These are phyloP conservation scores for Dicyrtomina minuta DNA, from an alignment of 2,888 invertebrate species.

Conservation along the genomic window DNA sequence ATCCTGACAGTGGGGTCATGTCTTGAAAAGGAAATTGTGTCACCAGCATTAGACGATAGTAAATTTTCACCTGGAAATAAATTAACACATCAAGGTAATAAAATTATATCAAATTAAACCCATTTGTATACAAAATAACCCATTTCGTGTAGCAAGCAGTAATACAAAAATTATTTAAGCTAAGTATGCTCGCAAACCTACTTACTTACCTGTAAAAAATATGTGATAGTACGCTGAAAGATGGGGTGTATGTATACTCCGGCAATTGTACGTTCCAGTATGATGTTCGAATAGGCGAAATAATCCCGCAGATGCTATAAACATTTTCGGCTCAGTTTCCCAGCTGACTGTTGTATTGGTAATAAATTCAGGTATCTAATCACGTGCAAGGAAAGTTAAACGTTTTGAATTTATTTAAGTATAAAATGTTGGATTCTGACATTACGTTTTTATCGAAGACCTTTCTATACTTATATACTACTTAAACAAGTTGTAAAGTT, in stretches of 20 bases:
- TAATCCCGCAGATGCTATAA: conserved; percentile 6
- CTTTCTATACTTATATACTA: neutral
- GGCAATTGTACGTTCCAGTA: conserved; percentile 22
- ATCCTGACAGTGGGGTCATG: conserved; percentile 12
- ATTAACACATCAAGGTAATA: neutral
- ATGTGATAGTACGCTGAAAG: conserved; percentile 4
- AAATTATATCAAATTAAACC: too few species aligned
- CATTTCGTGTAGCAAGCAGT: neutral
- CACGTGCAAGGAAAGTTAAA: neutral
- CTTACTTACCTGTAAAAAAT: conserved; percentile 21
- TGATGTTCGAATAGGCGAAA: conserved; percentile 12
- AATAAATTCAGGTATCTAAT: conserved; percentile 31
- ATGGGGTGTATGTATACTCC: neutral
- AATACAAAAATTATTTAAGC: neutral
- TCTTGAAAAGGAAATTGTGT: conserved; percentile 6
- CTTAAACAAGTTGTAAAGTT: neutral
- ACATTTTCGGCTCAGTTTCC: neutral
- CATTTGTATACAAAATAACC: too few species aligned
- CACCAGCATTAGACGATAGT: conserved; percentile 15
- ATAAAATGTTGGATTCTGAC: too few species aligned
- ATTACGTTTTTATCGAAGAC: neutral
- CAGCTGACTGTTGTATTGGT: conserved; percentile 17
- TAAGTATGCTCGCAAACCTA: neutral
- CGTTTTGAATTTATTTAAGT: neutral
- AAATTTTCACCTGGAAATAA: conserved; percentile 26